Percentiles rank a stretch among this genome's conserved stretches.
Conservation (phyloP, 2,888 invertebrate species). For the Melinopterus prodromus region DNA sequence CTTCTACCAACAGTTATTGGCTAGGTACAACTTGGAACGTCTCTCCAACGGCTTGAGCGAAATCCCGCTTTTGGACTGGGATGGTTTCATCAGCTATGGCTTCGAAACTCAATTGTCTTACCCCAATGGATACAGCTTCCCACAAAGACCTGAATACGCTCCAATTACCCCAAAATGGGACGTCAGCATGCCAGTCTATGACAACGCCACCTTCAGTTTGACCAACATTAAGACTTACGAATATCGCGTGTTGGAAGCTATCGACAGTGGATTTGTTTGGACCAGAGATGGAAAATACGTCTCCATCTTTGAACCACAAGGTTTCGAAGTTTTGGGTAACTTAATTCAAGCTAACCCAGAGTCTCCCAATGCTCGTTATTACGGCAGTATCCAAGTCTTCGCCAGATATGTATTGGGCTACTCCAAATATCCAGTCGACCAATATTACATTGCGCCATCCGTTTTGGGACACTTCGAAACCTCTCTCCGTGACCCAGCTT, state of each 20-base stretch:
- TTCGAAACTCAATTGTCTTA: slow-evolving; percentile 71
- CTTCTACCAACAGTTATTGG: slow-evolving; percentile 72
- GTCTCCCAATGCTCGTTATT: slow-evolving; percentile 60
- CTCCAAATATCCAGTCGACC: slow-evolving; percentile 53
- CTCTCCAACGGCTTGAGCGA: slow-evolving; percentile 74
- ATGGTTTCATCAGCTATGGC: slow-evolving; percentile 65
- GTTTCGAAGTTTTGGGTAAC: slow-evolving; percentile 65
- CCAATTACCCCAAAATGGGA: slow-evolving; percentile 47
- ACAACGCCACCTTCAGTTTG: slow-evolving; percentile 60
- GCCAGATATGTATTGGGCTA: slow-evolving; percentile 60
- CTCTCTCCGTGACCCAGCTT: slow-evolving; percentile 75
- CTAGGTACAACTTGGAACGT: slow-evolving; percentile 80
- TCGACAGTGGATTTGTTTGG: slow-evolving; percentile 64
- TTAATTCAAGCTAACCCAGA: slow-evolving; percentile 64
- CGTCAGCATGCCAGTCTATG: slow-evolving; percentile 53
- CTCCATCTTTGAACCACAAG: slow-evolving; percentile 67
- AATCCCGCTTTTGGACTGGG: slow-evolving; percentile 67
- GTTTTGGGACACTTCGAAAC: slow-evolving; percentile 71
- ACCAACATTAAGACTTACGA: slow-evolving; percentile 59
- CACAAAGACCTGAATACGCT: slow-evolving; percentile 65
- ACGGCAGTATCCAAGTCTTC: slow-evolving; percentile 68
- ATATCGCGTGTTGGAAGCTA: slow-evolving; percentile 66
- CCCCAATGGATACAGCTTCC: slow-evolving; percentile 72
- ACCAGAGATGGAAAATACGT: slow-evolving; percentile 58
- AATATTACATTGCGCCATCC: slow-evolving; percentile 66